These are phyloP conservation scores for Trichogramma evanescens DNA, from an alignment of 2,888 invertebrate species.

Conservation along the genomic window DNA sequence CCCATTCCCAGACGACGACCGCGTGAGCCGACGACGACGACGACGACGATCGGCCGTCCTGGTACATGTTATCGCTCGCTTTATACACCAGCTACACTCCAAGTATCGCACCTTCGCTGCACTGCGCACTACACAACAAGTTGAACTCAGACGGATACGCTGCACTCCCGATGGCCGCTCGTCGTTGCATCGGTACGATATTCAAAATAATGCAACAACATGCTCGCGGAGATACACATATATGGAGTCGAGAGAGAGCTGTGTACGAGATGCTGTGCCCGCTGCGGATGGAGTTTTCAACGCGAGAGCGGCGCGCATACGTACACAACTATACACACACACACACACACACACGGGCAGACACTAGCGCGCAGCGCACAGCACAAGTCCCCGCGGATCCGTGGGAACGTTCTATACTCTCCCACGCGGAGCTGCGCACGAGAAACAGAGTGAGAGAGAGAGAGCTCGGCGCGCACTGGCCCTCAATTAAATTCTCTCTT, in stretches of 20 bases:
- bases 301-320: not conserved
- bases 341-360: too few species aligned
- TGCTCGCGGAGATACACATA: not conserved
- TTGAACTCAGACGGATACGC: not conserved
- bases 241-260: conserved; percentile 2
- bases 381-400: conserved; percentile 29
- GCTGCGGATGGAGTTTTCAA: conserved; percentile 5
- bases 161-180: not conserved
- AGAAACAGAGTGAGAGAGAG: too few species aligned
- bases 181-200: not conserved
- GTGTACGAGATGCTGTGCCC: not conserved
- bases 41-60: conserved; percentile 6
- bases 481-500: conserved; percentile 16
- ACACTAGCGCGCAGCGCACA: not conserved
- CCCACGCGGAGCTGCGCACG: conserved; percentile 26
- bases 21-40: conserved; percentile 52
- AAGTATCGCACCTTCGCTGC: too few species aligned
- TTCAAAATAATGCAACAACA: not conserved
- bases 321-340: not conserved
- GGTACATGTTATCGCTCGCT: conserved; percentile 31
- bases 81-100: too few species aligned
- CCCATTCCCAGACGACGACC: conserved; percentile 78
- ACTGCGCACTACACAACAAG: too few species aligned
- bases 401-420: conserved; percentile 43
- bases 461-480: not conserved